These are phyloP conservation scores for Plusia festucae DNA, from an alignment of 2,888 invertebrate genomes.

Conservation along the genomic window DNA sequence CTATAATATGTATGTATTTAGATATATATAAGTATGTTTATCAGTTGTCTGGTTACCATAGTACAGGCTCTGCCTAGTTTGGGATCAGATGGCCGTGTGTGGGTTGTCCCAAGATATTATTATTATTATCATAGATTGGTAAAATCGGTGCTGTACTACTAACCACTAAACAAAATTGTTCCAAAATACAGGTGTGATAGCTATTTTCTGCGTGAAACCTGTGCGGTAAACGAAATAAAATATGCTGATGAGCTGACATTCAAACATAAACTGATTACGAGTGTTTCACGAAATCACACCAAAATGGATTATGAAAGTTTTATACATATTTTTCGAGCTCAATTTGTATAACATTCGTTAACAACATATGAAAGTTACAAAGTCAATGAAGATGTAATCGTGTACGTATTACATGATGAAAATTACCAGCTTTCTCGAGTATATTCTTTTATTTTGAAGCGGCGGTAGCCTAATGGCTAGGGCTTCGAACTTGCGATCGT, in stretches of 20 bases:
- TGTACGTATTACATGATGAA: neutral
- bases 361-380: neutral
- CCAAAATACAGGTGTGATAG: neutral
- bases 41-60: too few species aligned
- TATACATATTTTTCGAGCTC: neutral
- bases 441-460: conserved; percentile 1
- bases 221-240: conserved; percentile 2
- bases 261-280: conserved; percentile 4
- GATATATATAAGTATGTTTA: too few species aligned
- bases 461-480: too few species aligned
- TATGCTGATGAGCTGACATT: conserved; percentile 4
- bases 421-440: neutral
- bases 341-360: neutral
- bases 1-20: too few species aligned
- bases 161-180: neutral
- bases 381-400: neutral
- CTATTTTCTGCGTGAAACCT: neutral
- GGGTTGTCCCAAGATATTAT: too few species aligned
- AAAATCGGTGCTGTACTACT: too few species aligned
- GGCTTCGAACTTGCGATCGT: too few species aligned
- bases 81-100: too few species aligned
- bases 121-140: too few species aligned
- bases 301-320: conserved; percentile 18
- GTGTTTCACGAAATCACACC: neutral
- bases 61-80: too few species aligned